Evolutionary conservation across 1,140 invertebrate genomes (phyloP).

Genomic region (Chlorops oryzae): DNA sequence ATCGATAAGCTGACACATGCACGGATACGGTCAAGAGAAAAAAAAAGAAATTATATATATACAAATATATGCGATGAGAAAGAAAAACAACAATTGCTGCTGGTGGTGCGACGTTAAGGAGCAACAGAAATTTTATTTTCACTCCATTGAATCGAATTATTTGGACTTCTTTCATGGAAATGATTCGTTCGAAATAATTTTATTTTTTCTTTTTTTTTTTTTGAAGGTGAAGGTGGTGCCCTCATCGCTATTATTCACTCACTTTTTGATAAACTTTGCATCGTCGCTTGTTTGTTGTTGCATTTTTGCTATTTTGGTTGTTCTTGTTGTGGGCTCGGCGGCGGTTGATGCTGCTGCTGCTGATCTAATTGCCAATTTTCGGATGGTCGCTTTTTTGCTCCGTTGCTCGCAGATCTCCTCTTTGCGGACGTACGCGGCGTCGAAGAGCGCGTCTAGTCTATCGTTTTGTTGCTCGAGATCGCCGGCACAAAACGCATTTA

Average conservation of each 20-base stretch:
- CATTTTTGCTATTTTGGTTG: constrained; percentile 23
- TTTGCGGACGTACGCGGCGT: too few species aligned
- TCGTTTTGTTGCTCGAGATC: constrained; percentile 20
- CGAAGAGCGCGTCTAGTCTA: background rate
- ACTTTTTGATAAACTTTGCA: constrained; percentile 58
- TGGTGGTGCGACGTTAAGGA: too few species aligned
- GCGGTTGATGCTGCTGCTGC: background rate
- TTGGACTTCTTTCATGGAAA: too few species aligned
- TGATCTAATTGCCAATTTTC: constrained; percentile 10
- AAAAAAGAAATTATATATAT: too few species aligned
- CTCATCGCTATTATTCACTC: constrained; percentile 28
- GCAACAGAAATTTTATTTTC: too few species aligned
- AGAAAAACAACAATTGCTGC: background rate
- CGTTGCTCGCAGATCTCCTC: background rate
- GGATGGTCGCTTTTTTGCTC: background rate
- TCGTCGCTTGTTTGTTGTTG: constrained; percentile 59
- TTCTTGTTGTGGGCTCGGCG: constrained; percentile 12
- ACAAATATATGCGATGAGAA: too few species aligned
- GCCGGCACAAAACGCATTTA: constrained; percentile 36
- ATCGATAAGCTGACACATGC: too few species aligned
- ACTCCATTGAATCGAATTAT: too few species aligned
- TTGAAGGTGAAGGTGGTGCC: too few species aligned
- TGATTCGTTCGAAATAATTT: too few species aligned
- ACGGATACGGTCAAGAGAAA: too few species aligned
- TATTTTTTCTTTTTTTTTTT: constrained; percentile 11